These are phyloP conservation scores for Cephus nigrinus DNA, from an alignment of 2,888 invertebrate genomes.

Conservation along the genomic window DNA sequence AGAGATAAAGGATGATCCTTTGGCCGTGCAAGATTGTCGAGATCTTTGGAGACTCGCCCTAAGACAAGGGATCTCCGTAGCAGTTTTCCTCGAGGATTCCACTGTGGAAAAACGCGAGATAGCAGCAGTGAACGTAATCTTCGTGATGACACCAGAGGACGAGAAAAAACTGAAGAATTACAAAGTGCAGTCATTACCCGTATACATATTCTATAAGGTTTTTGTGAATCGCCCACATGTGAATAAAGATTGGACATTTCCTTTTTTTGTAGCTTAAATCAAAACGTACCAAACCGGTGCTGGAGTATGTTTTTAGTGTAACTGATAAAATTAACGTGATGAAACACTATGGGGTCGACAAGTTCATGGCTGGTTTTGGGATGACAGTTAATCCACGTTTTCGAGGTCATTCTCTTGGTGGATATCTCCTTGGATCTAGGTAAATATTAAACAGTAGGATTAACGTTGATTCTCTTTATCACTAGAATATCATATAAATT, in stretches of 20 bases:
- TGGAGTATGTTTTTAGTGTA: slow-evolving; percentile 10
- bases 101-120: slow-evolving; percentile 52
- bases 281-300: neutral
- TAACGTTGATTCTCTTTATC: neutral
- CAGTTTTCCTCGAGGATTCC: slow-evolving; percentile 57
- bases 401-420: slow-evolving; percentile 53
- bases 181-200: slow-evolving; percentile 27
- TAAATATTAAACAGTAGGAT: slow-evolving; percentile 14
- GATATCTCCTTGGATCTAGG: slow-evolving; percentile 46
- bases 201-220: neutral
- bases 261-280: neutral
- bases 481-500: neutral
- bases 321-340: slow-evolving; percentile 36
- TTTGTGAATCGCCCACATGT: neutral
- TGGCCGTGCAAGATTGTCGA: slow-evolving; percentile 40
- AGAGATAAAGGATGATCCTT: slow-evolving; percentile 46
- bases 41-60: slow-evolving; percentile 47
- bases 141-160: slow-evolving; percentile 28
- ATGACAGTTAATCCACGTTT: slow-evolving; percentile 51
- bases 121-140: slow-evolving; percentile 58
- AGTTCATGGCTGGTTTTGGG: slow-evolving; percentile 55
- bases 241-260: neutral
- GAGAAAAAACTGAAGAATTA: slow-evolving; percentile 17
- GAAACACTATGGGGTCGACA: slow-evolving; percentile 43
- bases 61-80: slow-evolving; percentile 53